Evolutionary conservation across 2,113 vertebrate species (phyloP), one percentile per base, ranked within the genome.

Genomic region (Morphnarchus princeps): DNA sequence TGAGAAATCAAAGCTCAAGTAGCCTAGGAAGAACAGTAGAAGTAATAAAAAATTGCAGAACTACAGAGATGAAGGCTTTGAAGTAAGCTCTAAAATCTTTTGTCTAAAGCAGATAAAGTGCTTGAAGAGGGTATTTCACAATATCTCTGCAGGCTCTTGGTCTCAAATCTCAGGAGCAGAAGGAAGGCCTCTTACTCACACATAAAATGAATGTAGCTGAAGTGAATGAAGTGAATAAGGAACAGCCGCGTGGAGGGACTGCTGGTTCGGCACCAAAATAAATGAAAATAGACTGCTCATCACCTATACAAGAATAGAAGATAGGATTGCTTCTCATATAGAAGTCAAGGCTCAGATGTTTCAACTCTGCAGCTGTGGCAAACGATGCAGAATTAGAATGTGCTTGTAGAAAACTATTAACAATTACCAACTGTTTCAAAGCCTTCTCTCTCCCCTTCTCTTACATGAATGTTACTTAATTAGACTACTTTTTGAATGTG

Each of bases 391-490:
- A 71, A 81, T 93, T 89, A 79, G 77, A 92, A 63, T 57, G 38
- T 76, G 14, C 31, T 76, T 67, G 50, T 71, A 78, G 86, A 65
- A 89, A 87, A 52, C 29, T 69, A 66, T 69, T 87, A 86, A 81
- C 43, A 81, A 93, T 69, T 81, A 40, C 18, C 36, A 84, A 18
- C 38, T 21, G 4, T 65, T 72, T 95, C 86, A 95, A 84, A 89
- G 32, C 28, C 42, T 74, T 81, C 43, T 77, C 40, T 86, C 59
- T 84, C 45, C n/a, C 28, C 25, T 87, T 76, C 40, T 83, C 19
- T 87, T 96, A 74, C 80, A 74, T 71, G n/a, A 87, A 82, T 32
- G 55, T 45, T 55, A 66, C 66, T 66, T 90, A 95, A 94, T 96
- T 90, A 88, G 40, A 45, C 42, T 49, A 22, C 31, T 69, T 80